phyloP scores from a whole-genome alignment of 2,797 vertebrate species.

The Clarias laeviceps region DNA sequence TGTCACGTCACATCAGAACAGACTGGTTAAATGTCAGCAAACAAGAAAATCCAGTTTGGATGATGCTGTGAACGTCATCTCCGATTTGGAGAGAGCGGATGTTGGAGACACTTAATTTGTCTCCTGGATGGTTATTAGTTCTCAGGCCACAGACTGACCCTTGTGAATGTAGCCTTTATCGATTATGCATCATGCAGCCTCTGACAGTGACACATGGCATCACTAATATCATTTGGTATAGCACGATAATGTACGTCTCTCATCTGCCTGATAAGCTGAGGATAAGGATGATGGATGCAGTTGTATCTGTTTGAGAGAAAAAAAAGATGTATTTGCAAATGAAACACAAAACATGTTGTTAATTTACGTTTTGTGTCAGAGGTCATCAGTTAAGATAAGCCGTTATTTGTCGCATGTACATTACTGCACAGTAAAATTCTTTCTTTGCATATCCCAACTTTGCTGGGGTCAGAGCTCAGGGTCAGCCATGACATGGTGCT shows the following conservation, averaged over 20 bases:
- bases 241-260: conserved; percentile 58
- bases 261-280: conserved; percentile 48
- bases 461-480: too few relatives aligned
- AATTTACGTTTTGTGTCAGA: not conserved
- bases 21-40: conserved; percentile 40
- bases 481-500: too few relatives aligned
- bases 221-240: conserved; percentile 57
- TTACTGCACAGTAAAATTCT: too few relatives aligned
- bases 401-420: too few relatives aligned
- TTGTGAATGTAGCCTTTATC: conserved; percentile 62
- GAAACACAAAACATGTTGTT: conserved; percentile 11
- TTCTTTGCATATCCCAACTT: too few relatives aligned
- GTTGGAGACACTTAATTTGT: conserved; percentile 73
- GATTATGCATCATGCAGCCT: conserved; percentile 64
- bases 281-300: conserved; percentile 58
- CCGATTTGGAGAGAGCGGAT: conserved; percentile 55
- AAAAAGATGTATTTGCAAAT: not conserved
- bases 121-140: conserved; percentile 71
- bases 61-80: conserved; percentile 61
- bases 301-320: conserved; percentile 9
- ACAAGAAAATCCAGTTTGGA: conserved; percentile 38
- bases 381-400: not conserved
- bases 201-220: conserved; percentile 61
- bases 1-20: conserved; percentile 55
- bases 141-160: conserved; percentile 60